Base-by-base conservation (phyloP, 2,113 vertebrate genomes). In the Trogon melanurus region DNA sequence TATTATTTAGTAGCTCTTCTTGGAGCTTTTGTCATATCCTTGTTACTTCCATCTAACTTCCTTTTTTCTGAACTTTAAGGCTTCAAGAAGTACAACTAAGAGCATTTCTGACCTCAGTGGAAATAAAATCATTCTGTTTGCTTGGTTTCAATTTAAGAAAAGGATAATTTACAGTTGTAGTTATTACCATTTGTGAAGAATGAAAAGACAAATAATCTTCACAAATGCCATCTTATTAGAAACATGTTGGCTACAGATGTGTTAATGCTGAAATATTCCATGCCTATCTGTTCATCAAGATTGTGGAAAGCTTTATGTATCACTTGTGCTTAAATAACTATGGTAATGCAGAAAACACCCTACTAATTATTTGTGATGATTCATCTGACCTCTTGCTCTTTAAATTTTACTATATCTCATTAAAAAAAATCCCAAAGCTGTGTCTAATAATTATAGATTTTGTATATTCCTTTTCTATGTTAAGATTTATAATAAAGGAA, bases 181-280 rank as follows among this genome's bases (percentile, higher is more conserved):
- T 82, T 93, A 62, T 57, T 91, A 66, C 54, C 83, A 66, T 89
- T 86, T 94, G 82, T 94, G 75, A 92, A 91, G 82, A 88, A 62
- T 50, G 34, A 95, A 80, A 92, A 89, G 20, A 96, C 44, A 89
- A 91, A 91, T 71, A 67, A 82, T 88, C 69, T 89, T 93, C 85
- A 84, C 62, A 94, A 94, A 85, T 83, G 64, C 5, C n/a, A 65
- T 62, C 8, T 78, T 92, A 57, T 60, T 94, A 91, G 29, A 93
- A 97, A 93, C 78, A 70, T 86, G 57, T 80, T 97, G 82, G 56
- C 51, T 92, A 72, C 91, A 94, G 92, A 87, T 97, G 88, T 84
- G 64, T 80, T 89, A 64, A 83, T 94, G 91, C 90, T 73, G 83
- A 79, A 91, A 34, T 94, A 75, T 67, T 93, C 83, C 62, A 88